phyloP scores from a whole-genome alignment of 2,113 vertebrate genomes.

The Butorides virescens region DNA sequence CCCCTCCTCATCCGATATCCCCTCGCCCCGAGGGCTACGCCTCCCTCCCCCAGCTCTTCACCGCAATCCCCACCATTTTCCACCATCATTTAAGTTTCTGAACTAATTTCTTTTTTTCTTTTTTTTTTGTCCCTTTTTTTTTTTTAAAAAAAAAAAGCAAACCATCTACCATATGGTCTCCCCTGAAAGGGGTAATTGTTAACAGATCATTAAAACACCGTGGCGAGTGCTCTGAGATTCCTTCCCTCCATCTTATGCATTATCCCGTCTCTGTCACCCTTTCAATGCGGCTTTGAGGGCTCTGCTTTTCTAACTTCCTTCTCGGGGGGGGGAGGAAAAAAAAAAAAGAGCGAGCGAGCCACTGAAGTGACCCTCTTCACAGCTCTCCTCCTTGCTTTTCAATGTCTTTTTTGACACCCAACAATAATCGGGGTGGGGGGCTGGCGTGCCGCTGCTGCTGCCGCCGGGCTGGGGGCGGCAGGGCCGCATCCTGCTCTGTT shows the following conservation, averaged over 20 bases:
- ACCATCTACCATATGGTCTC: constrained; percentile 77
- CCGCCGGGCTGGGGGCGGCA: not conserved
- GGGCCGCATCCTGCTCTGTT: not conserved
- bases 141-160: constrained; percentile 48
- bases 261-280: constrained; percentile 65
- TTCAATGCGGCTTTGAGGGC: constrained; percentile 74
- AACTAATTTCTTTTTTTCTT: constrained; percentile 51
- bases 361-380: constrained; percentile 73
- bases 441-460: not conserved
- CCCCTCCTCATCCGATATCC: not conserved
- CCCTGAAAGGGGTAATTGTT: constrained; percentile 74
- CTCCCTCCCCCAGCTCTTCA: constrained; percentile 61
- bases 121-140: not conserved
- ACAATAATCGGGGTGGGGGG: constrained; percentile 45
- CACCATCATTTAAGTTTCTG: constrained; percentile 62
- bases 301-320: constrained; percentile 77
- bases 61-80: not conserved
- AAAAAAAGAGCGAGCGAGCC: constrained; percentile 45
- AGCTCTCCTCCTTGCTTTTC: constrained; percentile 64
- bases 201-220: constrained; percentile 74
- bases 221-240: constrained; percentile 63
- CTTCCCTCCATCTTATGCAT: constrained; percentile 60
- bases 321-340: not conserved
- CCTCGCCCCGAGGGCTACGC: not conserved
- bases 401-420: constrained; percentile 59